phyloP scores from a whole-genome alignment of 1,140 invertebrate genomes.

The Pristionchus pacificus region DNA sequence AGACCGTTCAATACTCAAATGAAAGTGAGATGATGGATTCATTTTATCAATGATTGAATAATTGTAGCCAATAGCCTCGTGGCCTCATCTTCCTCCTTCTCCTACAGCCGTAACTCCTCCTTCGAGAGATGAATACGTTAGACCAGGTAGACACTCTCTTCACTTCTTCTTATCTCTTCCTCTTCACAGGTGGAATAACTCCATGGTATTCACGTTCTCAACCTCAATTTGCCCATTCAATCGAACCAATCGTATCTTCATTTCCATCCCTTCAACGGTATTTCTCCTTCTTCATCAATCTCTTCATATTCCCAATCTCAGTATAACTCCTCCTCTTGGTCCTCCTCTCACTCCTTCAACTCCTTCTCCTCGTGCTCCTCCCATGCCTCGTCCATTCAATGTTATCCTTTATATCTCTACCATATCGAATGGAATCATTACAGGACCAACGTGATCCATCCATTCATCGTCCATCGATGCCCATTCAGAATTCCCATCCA shows the following conservation, averaged over 20 bases:
- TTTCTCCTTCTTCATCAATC: too few species aligned
- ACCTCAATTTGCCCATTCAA: neutral
- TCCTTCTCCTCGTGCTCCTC: neutral
- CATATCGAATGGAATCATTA: neutral
- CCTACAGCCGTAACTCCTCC: neutral
- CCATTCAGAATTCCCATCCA: neutral
- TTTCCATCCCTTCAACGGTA: too few species aligned
- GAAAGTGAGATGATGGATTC: constrained; percentile 3
- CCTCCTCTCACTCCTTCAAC: neutral
- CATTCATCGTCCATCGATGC: neutral
- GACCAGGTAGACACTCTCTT: too few species aligned
- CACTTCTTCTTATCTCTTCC: too few species aligned
- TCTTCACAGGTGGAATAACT: neutral
- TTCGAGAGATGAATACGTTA: too few species aligned
- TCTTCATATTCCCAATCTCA: too few species aligned
- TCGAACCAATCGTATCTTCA: neutral
- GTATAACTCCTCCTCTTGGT: neutral
- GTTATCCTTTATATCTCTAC: neutral
- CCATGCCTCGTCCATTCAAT: neutral
- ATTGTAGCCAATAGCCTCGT: constrained; percentile 10
- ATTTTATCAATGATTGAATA: neutral
- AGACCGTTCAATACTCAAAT: constrained; percentile 23
- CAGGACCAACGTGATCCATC: too few species aligned
- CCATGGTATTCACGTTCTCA: too few species aligned
- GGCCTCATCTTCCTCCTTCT: constrained; percentile 12